Conservation (phyloP, 2,888 invertebrate genomes). For the Pseudoips prasinana region DNA sequence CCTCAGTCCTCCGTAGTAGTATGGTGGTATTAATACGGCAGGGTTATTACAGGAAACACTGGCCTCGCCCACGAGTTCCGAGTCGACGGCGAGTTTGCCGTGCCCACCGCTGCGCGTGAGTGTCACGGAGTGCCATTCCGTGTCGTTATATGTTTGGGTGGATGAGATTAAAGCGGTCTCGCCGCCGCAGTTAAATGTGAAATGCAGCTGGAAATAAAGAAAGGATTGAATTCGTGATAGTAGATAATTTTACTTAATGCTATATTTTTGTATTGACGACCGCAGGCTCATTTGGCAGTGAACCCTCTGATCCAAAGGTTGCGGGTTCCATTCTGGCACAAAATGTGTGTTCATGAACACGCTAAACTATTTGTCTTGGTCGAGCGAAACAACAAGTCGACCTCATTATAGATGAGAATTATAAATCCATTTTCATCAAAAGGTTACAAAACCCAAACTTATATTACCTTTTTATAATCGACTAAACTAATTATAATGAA, state of each 20-base stretch:
- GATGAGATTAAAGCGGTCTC: conserved; percentile 83
- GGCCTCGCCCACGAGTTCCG: conserved; percentile 76
- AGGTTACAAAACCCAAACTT: too few species aligned
- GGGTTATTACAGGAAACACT: conserved; percentile 66
- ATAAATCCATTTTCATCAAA: too few species aligned
- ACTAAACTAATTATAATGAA: too few species aligned
- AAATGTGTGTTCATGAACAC: too few species aligned
- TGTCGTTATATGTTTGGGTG: conserved; percentile 84
- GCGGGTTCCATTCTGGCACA: too few species aligned
- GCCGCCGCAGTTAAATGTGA: conserved; percentile 87
- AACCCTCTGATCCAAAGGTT: too few species aligned
- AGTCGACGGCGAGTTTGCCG: conserved; percentile 87
- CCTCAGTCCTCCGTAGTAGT: conserved; percentile 91
- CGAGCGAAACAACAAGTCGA: too few species aligned
- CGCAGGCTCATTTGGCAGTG: too few species aligned
- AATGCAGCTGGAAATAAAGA: conserved; percentile 83
- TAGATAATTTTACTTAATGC: background rate
- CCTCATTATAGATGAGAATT: too few species aligned
- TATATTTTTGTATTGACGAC: too few species aligned
- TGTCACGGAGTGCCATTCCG: conserved; percentile 89
- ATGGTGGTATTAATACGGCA: conserved; percentile 85
- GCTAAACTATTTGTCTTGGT: too few species aligned
- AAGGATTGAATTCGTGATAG: background rate
- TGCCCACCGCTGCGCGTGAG: conserved; percentile 84
- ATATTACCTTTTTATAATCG: too few species aligned